Base-by-base conservation (phyloP, 2,888 invertebrate genomes). In the Galerucella calmariensis region DNA sequence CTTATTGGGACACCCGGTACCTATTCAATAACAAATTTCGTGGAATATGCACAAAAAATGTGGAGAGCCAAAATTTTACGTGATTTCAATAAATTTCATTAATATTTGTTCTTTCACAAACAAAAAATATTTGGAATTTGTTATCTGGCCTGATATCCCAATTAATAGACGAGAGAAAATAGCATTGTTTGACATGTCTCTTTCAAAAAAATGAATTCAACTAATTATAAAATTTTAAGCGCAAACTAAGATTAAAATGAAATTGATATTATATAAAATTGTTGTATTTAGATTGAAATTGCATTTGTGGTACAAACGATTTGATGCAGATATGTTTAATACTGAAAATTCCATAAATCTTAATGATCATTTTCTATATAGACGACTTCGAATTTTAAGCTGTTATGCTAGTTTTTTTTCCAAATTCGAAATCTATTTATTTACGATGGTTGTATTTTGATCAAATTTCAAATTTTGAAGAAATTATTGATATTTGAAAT, bases 371-470 rank as follows among this genome's bases (percentile, higher is more conserved):
- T n/a, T 56, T 56, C 10, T 56, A 11, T 48, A 11, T 56, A 20
- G n/a, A 51, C 51, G 51, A 51, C 8, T 51, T 20, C n/a, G 56
- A 56, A 56, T 56, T 16, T 56, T 56, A 56, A 56, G 56, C n/a
- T 56, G 9, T 56, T 56, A 56, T 16, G 56, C n/a, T 56, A 20
- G 20, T 20, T 20, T 56, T 56, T 56, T 20, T 20, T 20, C 56
- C 20, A 56, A 56, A 56, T 56, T 20, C 20, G 20, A 20, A 14
- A 6, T n/a, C 51, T 56, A 56, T 56, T 56, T 56, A 20, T 56
- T 20, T 56, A 16, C 1, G 16, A 20, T 56, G 16, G 56, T 56
- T 56, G 51, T 51, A 51, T 51, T 51, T 51, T 41, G 35, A n/a
- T 51, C n/a, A 51, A 8, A n/a, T 51, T n/a, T n/a, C 51, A 51